phyloP scores from a whole-genome alignment of 2,888 invertebrate species.

The Orthonychiurus folsomi region DNA sequence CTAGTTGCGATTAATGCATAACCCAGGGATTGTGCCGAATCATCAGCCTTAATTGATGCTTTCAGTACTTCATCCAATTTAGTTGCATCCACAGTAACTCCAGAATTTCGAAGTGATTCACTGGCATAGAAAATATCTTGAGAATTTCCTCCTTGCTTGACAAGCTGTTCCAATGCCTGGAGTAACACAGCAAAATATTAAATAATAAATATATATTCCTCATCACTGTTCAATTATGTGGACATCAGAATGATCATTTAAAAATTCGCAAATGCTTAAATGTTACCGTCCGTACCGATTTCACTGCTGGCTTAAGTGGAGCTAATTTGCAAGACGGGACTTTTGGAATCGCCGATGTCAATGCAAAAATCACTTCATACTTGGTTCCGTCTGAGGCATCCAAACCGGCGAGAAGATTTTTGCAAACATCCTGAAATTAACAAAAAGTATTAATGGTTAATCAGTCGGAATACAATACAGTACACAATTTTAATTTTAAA shows the following conservation, averaged over 20 bases:
- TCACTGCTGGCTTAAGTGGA: conserved; percentile 30
- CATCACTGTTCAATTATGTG: too few relatives aligned
- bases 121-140: conserved; percentile 34
- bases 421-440: conserved; percentile 32
- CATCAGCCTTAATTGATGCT: conserved; percentile 32
- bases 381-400: conserved; percentile 34
- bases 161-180: conserved; percentile 12
- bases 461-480: background rate
- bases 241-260: too few relatives aligned
- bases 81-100: conserved; percentile 29
- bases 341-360: conserved; percentile 27
- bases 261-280: too few relatives aligned
- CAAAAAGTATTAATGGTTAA: background rate
- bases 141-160: conserved; percentile 31
- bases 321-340: conserved; percentile 28
- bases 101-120: conserved; percentile 23
- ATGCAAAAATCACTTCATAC: conserved; percentile 27
- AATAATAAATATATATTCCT: too few relatives aligned
- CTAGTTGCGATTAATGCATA: conserved; percentile 35
- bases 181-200: too few relatives aligned
- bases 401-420: conserved; percentile 27
- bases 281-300: conserved; percentile 21
- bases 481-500: background rate
- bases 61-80: conserved; percentile 34
- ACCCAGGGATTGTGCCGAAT: conserved; percentile 33